Percentiles rank a stretch among this genome's conserved stretches.
phyloP scores from a whole-genome alignment of 2,888 invertebrate genomes.

The Lasioglossum morio region DNA sequence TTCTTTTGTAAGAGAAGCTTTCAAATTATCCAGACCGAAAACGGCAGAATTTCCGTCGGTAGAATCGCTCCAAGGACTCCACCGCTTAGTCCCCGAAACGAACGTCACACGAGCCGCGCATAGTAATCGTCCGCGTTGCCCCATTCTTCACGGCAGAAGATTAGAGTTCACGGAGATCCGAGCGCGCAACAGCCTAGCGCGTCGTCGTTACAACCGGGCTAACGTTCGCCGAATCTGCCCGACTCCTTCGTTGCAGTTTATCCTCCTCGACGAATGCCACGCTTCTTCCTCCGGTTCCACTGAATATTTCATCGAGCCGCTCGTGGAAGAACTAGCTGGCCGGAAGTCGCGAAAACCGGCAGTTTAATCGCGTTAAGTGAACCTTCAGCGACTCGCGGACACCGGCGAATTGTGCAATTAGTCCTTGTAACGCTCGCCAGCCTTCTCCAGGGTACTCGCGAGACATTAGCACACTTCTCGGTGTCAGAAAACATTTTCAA shows the following conservation, averaged over 20 bases:
- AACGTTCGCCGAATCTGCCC: conserved; percentile 37
- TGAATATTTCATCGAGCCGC: conserved; percentile 39
- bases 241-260: conserved; percentile 32
- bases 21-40: neutral
- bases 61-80: conserved; percentile 41
- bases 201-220: conserved; percentile 19
- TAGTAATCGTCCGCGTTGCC: conserved; percentile 45
- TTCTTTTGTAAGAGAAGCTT: neutral
- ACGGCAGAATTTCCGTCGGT: neutral
- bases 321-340: conserved; percentile 14
- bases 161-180: conserved; percentile 53
- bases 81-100: conserved; percentile 23
- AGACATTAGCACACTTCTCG: neutral
- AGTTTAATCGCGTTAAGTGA: conserved; percentile 35
- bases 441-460: neutral
- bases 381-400: conserved; percentile 16
- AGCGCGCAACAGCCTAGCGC: conserved; percentile 28
- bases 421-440: neutral
- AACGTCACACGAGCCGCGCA: conserved; percentile 25
- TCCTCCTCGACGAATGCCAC: neutral
- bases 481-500: neutral
- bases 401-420: neutral
- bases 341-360: conserved; percentile 10
- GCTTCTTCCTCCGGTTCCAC: neutral
- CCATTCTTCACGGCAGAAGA: conserved; percentile 42